These are phyloP conservation scores for Leptestheria dahalacensis DNA, from an alignment of 1,140 invertebrate genomes.

Conservation along the genomic window DNA sequence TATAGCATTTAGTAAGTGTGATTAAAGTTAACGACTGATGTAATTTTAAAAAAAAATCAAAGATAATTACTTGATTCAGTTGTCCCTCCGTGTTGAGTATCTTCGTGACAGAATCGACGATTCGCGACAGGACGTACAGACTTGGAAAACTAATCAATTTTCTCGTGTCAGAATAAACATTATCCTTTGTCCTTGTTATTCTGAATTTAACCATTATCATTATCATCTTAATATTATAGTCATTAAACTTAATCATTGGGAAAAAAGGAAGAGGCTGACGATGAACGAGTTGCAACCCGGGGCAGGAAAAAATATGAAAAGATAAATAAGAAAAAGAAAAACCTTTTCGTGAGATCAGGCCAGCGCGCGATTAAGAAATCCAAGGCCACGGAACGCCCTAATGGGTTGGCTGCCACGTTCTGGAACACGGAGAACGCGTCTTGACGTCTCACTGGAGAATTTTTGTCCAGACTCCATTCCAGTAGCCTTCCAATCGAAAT, in stretches of 20 bases:
- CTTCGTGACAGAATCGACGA: neutral
- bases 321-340: neutral
- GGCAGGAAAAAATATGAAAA: neutral
- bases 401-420: slow-evolving; percentile 21
- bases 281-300: too few relatives aligned
- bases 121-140: neutral
- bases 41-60: neutral
- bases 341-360: slow-evolving; percentile 50
- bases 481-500: slow-evolving; percentile 14
- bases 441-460: slow-evolving; percentile 22
- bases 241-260: neutral
- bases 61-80: slow-evolving; percentile 47
- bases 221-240: neutral
- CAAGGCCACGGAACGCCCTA: slow-evolving; percentile 43
- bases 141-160: neutral
- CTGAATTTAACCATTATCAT: neutral
- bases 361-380: slow-evolving; percentile 57
- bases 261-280: too few relatives aligned
- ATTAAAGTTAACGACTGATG: neutral
- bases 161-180: neutral
- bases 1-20: neutral
- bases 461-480: slow-evolving; percentile 21
- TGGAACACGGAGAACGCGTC: slow-evolving; percentile 24
- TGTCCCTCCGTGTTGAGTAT: slow-evolving; percentile 36
- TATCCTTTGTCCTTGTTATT: neutral